Percentiles rank a stretch among this genome's conserved stretches.
Evolutionary conservation across 2,888 invertebrate species (phyloP).

Genomic region (Drosophila formosana): DNA sequence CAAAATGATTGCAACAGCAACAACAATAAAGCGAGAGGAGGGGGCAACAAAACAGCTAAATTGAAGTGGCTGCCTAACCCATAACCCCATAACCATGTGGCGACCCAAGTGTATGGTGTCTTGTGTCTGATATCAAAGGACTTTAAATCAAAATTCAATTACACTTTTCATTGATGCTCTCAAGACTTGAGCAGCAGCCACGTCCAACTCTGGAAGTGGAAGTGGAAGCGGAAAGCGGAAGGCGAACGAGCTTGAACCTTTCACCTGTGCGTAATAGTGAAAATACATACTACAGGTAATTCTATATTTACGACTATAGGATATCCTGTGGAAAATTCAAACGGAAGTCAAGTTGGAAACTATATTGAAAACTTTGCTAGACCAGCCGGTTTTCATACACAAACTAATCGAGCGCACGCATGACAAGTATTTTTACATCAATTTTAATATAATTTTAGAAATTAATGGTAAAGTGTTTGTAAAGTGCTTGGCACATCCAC

Average conservation of each 20-base stretch:
- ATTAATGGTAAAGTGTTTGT: too few relatives aligned
- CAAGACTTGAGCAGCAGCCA: slow-evolving; percentile 52
- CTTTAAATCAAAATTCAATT: slow-evolving; percentile 83
- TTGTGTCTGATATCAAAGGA: slow-evolving; percentile 81
- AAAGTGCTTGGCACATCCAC: slow-evolving; percentile 11
- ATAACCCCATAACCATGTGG: slow-evolving; percentile 34
- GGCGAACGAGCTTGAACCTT: slow-evolving; percentile 16
- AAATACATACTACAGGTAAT: slow-evolving; percentile 15
- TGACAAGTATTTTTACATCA: too few relatives aligned
- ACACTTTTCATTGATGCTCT: slow-evolving; percentile 73
- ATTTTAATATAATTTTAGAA: too few relatives aligned
- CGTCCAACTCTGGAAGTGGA: slow-evolving; percentile 23
- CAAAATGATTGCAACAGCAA: slow-evolving; percentile 28
- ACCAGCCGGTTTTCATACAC: neutral
- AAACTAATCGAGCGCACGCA: too few relatives aligned
- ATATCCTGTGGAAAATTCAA: slow-evolving; percentile 31
- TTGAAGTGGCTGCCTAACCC: slow-evolving; percentile 49
- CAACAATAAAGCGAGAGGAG: neutral
- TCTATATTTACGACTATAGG: neutral
- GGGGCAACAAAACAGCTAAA: slow-evolving; percentile 18
- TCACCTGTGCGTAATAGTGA: slow-evolving; percentile 51
- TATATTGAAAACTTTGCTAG: neutral
- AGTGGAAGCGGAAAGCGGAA: neutral
- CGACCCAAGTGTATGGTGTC: slow-evolving; percentile 33
- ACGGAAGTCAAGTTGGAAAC: neutral